Conservation (phyloP, 2,888 invertebrate genomes). For the Hydrotaea diabolus region DNA sequence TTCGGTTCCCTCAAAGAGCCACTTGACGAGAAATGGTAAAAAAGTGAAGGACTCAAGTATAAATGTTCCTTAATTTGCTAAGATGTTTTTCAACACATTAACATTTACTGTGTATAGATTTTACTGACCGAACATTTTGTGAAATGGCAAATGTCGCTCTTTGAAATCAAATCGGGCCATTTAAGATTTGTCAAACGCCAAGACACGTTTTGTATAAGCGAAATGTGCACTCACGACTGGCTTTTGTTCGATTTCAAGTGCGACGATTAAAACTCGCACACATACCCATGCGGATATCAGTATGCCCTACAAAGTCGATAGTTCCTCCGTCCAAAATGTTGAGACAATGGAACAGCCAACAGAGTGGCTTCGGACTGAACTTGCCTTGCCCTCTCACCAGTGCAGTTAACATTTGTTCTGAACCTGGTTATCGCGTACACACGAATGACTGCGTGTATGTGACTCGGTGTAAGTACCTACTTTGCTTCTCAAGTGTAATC, state of each 20-base stretch:
- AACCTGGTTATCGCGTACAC: slow-evolving; percentile 17
- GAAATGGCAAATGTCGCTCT: slow-evolving; percentile 20
- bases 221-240: background rate
- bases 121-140: background rate
- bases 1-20: slow-evolving; percentile 15
- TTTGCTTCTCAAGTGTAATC: slow-evolving; percentile 64
- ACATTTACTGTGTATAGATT: background rate
- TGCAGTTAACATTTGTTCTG: background rate
- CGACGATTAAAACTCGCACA: background rate
- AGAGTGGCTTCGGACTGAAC: background rate
- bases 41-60: slow-evolving; percentile 62
- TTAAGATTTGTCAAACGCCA: slow-evolving; percentile 65
- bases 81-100: background rate
- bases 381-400: background rate
- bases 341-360: background rate
- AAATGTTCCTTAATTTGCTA: background rate
- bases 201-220: background rate
- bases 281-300: background rate
- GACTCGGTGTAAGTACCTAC: slow-evolving; percentile 58
- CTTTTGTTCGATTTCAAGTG: background rate
- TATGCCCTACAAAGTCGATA: background rate
- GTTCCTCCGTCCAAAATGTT: background rate
- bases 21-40: slow-evolving; percentile 76
- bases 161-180: slow-evolving; percentile 78
- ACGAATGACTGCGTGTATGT: background rate